Evolutionary conservation across 2,888 invertebrate genomes (phyloP), one percentile per base, ranked within the genome.

Genomic region (Brenthis ino): DNA sequence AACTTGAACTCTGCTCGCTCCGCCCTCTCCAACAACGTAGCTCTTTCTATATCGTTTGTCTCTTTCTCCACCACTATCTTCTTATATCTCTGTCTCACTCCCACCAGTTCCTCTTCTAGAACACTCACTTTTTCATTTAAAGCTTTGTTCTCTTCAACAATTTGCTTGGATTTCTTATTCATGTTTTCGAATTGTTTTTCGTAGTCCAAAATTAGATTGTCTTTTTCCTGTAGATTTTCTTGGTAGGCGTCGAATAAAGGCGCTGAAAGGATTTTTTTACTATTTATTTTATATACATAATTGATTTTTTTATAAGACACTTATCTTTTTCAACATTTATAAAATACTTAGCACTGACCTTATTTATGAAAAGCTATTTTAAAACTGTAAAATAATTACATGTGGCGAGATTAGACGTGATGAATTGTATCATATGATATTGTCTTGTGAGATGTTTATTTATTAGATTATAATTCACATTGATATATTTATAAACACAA

Each of bases 181-280:
- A 96, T 96, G 20, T 91, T 89, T 72, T 95, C 95, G 71, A 97
- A 94, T 81, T 96, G 96, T 53, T 93, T 93, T 76, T 95, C 95
- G 74, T 96, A 97, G 75, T 95, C 95, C 20, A 91, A 80, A 60
- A 97, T 95, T 0, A 97, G 93, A 54, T 94, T 94, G 68, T 96
- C 95, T 80, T 97, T 97, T 77, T 97, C 97, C 76, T 93, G 93
- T 0, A 97, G 84, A 72, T 95, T 96, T 80, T 97, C 96, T 83
- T 96, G 96, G 78, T 97, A 97, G 0, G 97, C 96, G 79, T 96
- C 95, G 73, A 97, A 91, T 5, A 97, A 88, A 0, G 97, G 97
- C 0, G 93, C 94, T 85, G 92, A 57, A 71, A 91, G 54, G 57
- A 58, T 64, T 56, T 48, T 2, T 24, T 12, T 24, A 14, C n/a